A percentile compares a stretch with the other conserved stretches of the same genome.
Conservation (phyloP, 1,140 invertebrate genomes). For the Lordiphosa stackelbergi region DNA sequence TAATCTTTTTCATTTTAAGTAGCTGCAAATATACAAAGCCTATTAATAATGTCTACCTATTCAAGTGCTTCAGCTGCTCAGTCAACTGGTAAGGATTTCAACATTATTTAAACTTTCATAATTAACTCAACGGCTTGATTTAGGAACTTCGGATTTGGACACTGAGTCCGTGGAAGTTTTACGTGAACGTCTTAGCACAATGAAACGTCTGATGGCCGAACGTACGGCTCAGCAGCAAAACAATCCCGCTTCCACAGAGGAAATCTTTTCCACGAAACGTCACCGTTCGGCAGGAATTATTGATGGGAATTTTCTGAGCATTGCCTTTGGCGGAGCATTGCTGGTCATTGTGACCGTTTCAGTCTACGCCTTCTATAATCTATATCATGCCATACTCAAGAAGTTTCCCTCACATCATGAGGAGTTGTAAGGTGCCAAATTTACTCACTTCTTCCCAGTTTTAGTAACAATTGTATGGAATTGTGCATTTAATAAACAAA, state of each 20-base stretch:
- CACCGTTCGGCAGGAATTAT: constrained; percentile 82
- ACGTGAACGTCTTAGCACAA: constrained; percentile 84
- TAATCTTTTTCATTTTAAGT: constrained; percentile 3
- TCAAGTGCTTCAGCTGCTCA: constrained; percentile 43
- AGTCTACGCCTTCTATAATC: constrained; percentile 89
- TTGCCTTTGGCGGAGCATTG: constrained; percentile 86
- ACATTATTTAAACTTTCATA: background rate
- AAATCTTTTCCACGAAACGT: constrained; percentile 77
- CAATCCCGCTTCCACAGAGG: constrained; percentile 78
- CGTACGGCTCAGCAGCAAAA: constrained; percentile 78
- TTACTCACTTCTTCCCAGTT: background rate
- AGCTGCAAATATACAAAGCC: constrained; percentile 18
- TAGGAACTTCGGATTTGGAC: constrained; percentile 78
- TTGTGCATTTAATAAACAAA: constrained; percentile 57
- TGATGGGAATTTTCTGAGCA: constrained; percentile 87
- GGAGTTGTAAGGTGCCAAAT: constrained; percentile 77
- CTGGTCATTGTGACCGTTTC: constrained; percentile 87
- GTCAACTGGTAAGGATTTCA: constrained; percentile 26
- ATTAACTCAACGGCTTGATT: background rate
- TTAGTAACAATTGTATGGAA: constrained; percentile 25
- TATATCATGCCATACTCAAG: constrained; percentile 88
- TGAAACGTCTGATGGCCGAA: constrained; percentile 88
- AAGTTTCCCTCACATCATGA: constrained; percentile 87
- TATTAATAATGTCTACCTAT: constrained; percentile 42
- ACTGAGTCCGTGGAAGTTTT: constrained; percentile 88